Base-by-base conservation (phyloP, 2,888 invertebrate species). In the Cryptops parisi region DNA sequence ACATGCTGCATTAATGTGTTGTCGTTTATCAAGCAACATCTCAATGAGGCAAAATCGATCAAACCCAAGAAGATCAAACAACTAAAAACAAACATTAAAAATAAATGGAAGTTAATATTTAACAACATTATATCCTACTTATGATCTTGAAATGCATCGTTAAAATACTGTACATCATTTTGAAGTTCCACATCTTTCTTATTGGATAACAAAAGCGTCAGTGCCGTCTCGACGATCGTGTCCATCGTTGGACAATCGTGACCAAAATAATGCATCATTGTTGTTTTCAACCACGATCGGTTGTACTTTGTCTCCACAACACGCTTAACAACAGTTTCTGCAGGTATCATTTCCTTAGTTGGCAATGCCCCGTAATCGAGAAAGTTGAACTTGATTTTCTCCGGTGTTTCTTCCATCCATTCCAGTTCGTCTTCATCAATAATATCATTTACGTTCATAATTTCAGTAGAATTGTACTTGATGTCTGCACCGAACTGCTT, bases 31-130 rank as follows among this genome's bases (percentile, higher is more conserved):
- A 25, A 88, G 67, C 55, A 88, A 67, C 39, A 74, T 72, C 55
- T 78, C 75, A 25, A 84, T 81, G 54, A 87, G 73, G 63, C 86
- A 85, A 67, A 87, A 79, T 62, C 81, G 66, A 60, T 91, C 87
- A 67, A 84, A 89, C 0, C 96, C 96, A 23, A 91, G 74, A 3
- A 93, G 70, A 62, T 96, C 94, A 67, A 91, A 84, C 21, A 96
- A 70, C 68, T 76, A 63, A 15, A 26, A 41, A 48, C 38, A 45
- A 41, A 26, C 17, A 23, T 3, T 21, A 22, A 53, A n/a, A n/a
- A n/a, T n/a, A n/a, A 27, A 38, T 22, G 2, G 9, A 5, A 48
- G 38, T 21, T 12, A 48, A 5, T 27, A 17, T 17, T 26, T 47
- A 17, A n/a, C 6, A 38, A 38, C 6, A 21, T 9, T 48, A 9